Evolutionary conservation across 2,797 vertebrate species (phyloP), one percentile per base, ranked within the genome.

Genomic region (Lutjanus argentimaculatus): DNA sequence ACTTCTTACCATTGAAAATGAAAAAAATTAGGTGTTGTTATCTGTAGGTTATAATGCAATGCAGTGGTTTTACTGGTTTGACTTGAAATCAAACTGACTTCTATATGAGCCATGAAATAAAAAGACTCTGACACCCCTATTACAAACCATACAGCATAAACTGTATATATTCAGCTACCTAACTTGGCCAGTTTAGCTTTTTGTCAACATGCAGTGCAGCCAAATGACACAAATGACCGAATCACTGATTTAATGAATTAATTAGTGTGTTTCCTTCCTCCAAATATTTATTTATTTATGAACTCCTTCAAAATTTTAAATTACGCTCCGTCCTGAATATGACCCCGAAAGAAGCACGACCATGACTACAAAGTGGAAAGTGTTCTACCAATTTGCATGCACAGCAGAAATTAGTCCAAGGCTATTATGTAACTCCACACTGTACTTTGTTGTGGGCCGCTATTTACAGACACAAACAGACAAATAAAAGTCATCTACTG

Each of bases 261-360:
- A 77, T 67, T 36, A 69, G 45, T 62, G 63, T 59, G 45, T 43
- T 52, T n/a, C 17, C 9, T 78, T 43, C 30, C 17, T 45, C 1
- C 11, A 69, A 66, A 72, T 49, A 57, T 63, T 65, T 49, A 30
- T 55, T 75, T 79, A 78, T 84, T 84, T 51, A 77, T 87, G 8
- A 77, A 59, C 58, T 79, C 46, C 16, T 21, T 71, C 36, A 17
- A 25, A 17, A 46, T 40, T 56, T 64, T 36, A 48, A 83, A 72
- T 67, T 17, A 30, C 6, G 52, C 49, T 55, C 22, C 58, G 25
- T 1, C 67, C 78, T 67, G 51, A 67, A 76, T 66, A 77, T 64
- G 65, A 84, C 69, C 68, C 63, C 11, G 48, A 58, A 51, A 71
- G 49, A 67, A 70, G 43, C 70, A 59, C 13, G n/a, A 19, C 51